These are phyloP conservation scores for Mallotus villosus DNA, from an alignment of 2,797 vertebrate genomes.

Conservation along the genomic window DNA sequence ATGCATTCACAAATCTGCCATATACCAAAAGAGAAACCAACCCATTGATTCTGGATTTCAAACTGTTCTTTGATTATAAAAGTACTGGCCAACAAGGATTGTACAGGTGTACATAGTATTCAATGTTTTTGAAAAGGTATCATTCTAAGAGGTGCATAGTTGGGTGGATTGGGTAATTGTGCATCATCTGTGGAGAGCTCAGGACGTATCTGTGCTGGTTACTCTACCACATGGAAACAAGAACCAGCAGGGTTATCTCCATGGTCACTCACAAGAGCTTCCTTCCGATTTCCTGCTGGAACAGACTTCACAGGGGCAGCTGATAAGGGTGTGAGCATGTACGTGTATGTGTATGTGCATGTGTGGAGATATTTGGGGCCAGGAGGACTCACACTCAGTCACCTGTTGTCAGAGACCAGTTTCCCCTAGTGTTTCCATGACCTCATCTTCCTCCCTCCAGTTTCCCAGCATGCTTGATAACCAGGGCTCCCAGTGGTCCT, in stretches of 20 bases:
- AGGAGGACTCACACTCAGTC: conserved; percentile 15
- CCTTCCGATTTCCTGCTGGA: conserved; percentile 46
- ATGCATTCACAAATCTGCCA: too few species aligned
- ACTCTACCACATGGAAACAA: conserved; percentile 40
- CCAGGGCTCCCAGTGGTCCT: conserved; percentile 44
- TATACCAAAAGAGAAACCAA: too few species aligned
- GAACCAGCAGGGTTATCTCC: conserved; percentile 51
- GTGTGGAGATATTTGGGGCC: conserved; percentile 4
- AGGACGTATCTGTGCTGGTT: conserved; percentile 33
- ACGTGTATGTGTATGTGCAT: conserved; percentile 10
- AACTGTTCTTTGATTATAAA: too few species aligned
- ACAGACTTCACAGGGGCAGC: conserved; percentile 39
- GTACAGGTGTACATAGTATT: too few species aligned
- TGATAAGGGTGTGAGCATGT: conserved; percentile 39
- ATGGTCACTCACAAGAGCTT: conserved; percentile 49
- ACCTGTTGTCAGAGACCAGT: conserved; percentile 32
- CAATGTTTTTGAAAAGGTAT: neutral
- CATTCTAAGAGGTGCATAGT: neutral
- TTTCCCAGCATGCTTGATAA: conserved; percentile 40
- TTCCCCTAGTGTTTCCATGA: conserved; percentile 63
- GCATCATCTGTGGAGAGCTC: conserved; percentile 5
- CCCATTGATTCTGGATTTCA: too few species aligned
- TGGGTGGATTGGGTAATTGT: too few species aligned
- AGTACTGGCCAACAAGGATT: too few species aligned
- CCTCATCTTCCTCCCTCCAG: conserved; percentile 56